Evolutionary conservation across 2,113 vertebrate genomes (phyloP).

Genomic region (Bolborhynchus lineola): DNA sequence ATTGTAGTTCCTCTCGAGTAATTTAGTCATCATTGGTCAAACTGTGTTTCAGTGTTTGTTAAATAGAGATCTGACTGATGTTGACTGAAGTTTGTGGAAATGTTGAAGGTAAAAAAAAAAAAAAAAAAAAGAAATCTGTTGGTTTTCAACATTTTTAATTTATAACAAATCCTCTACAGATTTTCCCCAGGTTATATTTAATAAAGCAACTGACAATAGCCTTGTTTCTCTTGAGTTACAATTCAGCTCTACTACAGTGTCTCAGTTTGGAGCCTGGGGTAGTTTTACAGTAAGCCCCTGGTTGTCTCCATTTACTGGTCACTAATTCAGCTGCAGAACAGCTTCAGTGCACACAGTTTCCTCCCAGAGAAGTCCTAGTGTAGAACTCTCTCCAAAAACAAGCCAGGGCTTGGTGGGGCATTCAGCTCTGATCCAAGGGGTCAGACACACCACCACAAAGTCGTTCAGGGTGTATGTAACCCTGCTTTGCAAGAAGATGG

Average conservation of each 20-base stretch:
- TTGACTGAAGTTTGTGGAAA: not conserved
- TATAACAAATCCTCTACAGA: not conserved
- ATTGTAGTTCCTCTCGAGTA: slow-evolving; percentile 24
- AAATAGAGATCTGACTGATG: not conserved
- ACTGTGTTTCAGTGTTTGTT: not conserved
- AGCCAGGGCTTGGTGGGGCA: not conserved
- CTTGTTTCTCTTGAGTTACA: not conserved
- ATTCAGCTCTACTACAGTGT: not conserved
- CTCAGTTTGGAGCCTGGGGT: not conserved
- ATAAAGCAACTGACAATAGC: not conserved
- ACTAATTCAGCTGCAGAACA: not conserved
- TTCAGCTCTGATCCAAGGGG: not conserved
- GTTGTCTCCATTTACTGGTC: not conserved
- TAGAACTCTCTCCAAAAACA: not conserved
- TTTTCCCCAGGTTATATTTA: not conserved
- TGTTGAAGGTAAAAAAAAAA: not conserved
- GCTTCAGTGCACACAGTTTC: not conserved
- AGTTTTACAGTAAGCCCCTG: not conserved
- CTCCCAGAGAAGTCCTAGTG: not conserved
- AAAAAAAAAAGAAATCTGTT: not conserved
- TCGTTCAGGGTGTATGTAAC: not conserved
- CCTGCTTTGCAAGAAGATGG: not conserved
- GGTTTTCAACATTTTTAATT: not conserved
- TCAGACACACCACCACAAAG: not conserved
- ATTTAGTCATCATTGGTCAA: slow-evolving; percentile 38